A percentile compares a stretch with the other conserved stretches of the same genome.
These are phyloP conservation scores for Laticauda colubrina DNA, from an alignment of 2,113 vertebrate genomes.

Conservation along the genomic window DNA sequence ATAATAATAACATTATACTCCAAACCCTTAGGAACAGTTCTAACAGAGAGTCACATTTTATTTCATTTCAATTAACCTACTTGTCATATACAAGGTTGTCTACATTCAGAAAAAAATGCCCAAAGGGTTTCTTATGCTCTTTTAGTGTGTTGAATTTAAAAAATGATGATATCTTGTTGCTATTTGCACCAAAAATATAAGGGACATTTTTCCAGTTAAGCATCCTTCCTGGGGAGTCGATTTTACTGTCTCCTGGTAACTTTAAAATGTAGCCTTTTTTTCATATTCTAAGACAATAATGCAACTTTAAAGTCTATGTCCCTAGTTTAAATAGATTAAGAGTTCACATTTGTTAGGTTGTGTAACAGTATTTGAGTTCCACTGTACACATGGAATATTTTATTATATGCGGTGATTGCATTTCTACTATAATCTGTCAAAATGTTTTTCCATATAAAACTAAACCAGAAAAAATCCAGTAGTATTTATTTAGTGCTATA, in stretches of 20 bases:
- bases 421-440: neutral
- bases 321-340: neutral
- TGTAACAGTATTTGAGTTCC: neutral
- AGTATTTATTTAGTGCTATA: neutral
- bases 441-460: neutral
- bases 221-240: no score
- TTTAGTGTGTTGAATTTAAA: conserved; percentile 57
- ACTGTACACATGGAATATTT: neutral
- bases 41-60: conserved; percentile 66
- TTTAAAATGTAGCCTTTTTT: neutral
- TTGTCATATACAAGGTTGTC: conserved; percentile 64
- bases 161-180: conserved; percentile 50
- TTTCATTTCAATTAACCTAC: conserved; percentile 68
- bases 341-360: neutral
- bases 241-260: neutral
- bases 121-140: conserved; percentile 64
- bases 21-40: conserved; percentile 60
- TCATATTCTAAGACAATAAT: neutral
- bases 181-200: conserved; percentile 41
- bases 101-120: conserved; percentile 54
- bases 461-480: neutral
- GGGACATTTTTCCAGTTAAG: neutral
- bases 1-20: conserved; percentile 66
- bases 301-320: neutral
- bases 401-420: neutral